Conservation (phyloP, 1,140 invertebrate species). For the Eriocheir sinensis region DNA sequence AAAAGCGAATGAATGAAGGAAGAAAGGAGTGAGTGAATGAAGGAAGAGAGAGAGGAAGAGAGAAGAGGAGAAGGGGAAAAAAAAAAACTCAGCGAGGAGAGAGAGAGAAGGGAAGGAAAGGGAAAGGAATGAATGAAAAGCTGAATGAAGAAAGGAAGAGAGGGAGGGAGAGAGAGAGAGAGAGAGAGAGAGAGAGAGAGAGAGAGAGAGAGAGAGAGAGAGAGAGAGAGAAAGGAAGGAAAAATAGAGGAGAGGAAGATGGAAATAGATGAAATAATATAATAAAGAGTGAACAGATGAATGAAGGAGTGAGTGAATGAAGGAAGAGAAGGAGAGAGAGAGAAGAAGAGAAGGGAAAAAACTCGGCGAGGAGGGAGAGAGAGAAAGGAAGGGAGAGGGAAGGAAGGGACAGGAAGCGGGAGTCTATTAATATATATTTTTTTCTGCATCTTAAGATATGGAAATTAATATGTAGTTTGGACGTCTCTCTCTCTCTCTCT, state of each 20-base stretch:
- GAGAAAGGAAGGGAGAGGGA: not conserved
- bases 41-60: not conserved
- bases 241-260: not conserved
- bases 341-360: not conserved
- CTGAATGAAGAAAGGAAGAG: not conserved
- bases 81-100: not conserved
- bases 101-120: not conserved
- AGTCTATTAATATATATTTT: too few relatives aligned
- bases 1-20: not conserved
- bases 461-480: too few relatives aligned
- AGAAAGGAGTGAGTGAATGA: not conserved
- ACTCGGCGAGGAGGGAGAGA: not conserved
- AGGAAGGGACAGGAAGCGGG: not conserved
- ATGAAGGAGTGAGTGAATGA: not conserved
- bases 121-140: not conserved
- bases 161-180: constrained; percentile 25
- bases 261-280: not conserved
- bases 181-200: constrained; percentile 31
- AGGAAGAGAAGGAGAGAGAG: constrained; percentile 27
- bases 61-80: not conserved
- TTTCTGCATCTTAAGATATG: too few relatives aligned
- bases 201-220: constrained; percentile 13
- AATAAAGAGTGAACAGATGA: not conserved
- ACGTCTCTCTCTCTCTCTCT: too few relatives aligned
- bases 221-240: not conserved